These are phyloP conservation scores for Nothocercus nigrocapillus DNA, from an alignment of 2,113 vertebrate genomes.

Conservation along the genomic window DNA sequence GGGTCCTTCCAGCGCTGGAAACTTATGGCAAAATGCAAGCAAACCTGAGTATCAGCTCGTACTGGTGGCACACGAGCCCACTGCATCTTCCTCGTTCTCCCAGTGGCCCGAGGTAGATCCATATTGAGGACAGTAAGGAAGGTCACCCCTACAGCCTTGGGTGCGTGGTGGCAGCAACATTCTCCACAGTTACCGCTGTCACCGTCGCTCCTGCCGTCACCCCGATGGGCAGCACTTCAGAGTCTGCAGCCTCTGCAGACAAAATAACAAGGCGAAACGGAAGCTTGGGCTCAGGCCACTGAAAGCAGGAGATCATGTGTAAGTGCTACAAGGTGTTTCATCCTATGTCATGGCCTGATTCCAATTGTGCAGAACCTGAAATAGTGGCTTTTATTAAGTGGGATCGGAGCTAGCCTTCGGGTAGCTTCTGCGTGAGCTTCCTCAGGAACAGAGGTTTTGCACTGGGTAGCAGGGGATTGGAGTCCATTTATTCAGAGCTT, in stretches of 20 bases:
- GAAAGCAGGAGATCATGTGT: conserved; percentile 19
- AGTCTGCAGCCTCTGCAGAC: fast-evolving
- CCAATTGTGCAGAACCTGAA: conserved; percentile 18
- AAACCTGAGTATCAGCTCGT: neutral
- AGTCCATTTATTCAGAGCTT: neutral
- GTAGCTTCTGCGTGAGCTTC: neutral
- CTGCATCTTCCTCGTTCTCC: neutral
- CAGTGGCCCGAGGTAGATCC: neutral
- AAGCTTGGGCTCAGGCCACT: neutral
- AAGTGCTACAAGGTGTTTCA: conserved; percentile 45
- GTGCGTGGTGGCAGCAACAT: fast-evolving
- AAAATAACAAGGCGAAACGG: neutral
- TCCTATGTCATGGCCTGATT: neutral
- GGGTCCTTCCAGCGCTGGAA: neutral
- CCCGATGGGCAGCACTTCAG: fast-evolving
- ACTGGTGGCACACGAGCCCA: neutral
- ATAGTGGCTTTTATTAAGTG: neutral
- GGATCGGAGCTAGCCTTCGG: neutral
- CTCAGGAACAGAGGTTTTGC: neutral
- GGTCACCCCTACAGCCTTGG: neutral
- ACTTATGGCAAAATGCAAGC: fast-evolving
- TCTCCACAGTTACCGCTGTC: neutral
- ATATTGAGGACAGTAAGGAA: neutral
- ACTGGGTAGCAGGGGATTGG: fast-evolving
- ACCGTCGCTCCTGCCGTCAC: fast-evolving